A percentile compares a stretch with the other conserved stretches of the same genome.
Conservation (phyloP, 2,113 vertebrate species). For the Copsychus sechellarum region DNA sequence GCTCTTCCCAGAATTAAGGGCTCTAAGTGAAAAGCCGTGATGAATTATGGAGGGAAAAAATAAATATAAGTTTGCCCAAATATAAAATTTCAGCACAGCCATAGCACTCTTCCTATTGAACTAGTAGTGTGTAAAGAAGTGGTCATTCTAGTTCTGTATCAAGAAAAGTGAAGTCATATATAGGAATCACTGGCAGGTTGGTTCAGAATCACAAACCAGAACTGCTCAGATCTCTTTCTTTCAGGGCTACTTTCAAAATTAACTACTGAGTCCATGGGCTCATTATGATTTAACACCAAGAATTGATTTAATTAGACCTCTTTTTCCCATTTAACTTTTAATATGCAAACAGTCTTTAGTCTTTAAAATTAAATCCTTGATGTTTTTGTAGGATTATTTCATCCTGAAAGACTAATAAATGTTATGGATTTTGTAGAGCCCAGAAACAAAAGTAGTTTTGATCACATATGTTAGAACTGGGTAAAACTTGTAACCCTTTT, state of each 20-base stretch:
- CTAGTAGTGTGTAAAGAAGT: not conserved
- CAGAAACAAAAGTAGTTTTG: not conserved
- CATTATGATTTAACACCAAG: not conserved
- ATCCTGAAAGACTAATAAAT: not conserved
- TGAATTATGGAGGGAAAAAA: not conserved
- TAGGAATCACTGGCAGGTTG: not conserved
- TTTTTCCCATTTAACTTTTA: not conserved
- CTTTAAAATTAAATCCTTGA: not conserved
- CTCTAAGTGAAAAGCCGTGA: not conserved
- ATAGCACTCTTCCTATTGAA: not conserved
- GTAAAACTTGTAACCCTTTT: constrained; percentile 32
- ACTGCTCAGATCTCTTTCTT: not conserved
- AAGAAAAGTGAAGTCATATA: not conserved
- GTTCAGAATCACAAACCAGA: not conserved
- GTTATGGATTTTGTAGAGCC: not conserved
- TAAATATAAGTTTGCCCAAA: not conserved
- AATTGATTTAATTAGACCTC: constrained; percentile 2
- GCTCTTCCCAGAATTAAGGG: not conserved
- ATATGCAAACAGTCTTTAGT: not conserved
- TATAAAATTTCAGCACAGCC: not conserved
- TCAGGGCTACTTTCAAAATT: not conserved
- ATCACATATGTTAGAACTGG: not conserved
- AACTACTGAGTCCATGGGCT: not conserved
- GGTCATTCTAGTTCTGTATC: not conserved
- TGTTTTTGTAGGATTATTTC: not conserved